Conservation (phyloP, 2,113 vertebrate species). For the Dicentrarchus labrax region DNA sequence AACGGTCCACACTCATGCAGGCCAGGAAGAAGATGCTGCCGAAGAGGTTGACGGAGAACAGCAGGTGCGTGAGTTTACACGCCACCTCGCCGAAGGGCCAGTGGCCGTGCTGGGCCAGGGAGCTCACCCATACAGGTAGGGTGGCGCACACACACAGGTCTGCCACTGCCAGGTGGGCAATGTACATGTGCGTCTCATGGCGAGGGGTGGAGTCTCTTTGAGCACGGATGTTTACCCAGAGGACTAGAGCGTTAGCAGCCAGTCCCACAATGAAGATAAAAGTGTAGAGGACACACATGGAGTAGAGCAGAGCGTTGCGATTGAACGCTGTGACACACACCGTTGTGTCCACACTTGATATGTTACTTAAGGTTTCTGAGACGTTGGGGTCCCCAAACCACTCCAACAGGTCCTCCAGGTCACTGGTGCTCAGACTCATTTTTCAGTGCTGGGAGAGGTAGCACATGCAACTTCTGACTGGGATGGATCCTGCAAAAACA, state of each 20-base stretch:
- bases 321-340: slow-evolving; percentile 85
- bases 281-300: slow-evolving; percentile 91
- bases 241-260: slow-evolving; percentile 92
- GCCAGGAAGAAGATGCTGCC: slow-evolving; percentile 96
- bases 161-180: slow-evolving; percentile 92
- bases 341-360: slow-evolving; percentile 83
- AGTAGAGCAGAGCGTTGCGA: slow-evolving; percentile 88
- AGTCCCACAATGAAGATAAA: slow-evolving; percentile 94
- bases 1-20: slow-evolving; percentile 96
- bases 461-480: slow-evolving; percentile 49
- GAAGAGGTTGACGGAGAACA: slow-evolving; percentile 95
- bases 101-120: slow-evolving; percentile 91
- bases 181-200: slow-evolving; percentile 95
- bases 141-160: slow-evolving; percentile 94
- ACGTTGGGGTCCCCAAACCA: slow-evolving; percentile 87
- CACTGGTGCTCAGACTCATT: slow-evolving; percentile 79
- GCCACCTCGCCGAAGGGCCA: slow-evolving; percentile 94
- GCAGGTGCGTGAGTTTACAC: slow-evolving; percentile 92
- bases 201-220: slow-evolving; percentile 88
- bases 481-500: slow-evolving; percentile 64
- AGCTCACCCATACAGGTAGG: slow-evolving; percentile 94
- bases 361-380: slow-evolving; percentile 83
- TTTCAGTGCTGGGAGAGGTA: slow-evolving; percentile 65
- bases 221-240: slow-evolving; percentile 94
- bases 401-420: slow-evolving; percentile 84